Percentiles rank a stretch among this genome's conserved stretches.
Evolutionary conservation across 2,888 invertebrate species (phyloP).

Genomic region (Sturmia bella): DNA sequence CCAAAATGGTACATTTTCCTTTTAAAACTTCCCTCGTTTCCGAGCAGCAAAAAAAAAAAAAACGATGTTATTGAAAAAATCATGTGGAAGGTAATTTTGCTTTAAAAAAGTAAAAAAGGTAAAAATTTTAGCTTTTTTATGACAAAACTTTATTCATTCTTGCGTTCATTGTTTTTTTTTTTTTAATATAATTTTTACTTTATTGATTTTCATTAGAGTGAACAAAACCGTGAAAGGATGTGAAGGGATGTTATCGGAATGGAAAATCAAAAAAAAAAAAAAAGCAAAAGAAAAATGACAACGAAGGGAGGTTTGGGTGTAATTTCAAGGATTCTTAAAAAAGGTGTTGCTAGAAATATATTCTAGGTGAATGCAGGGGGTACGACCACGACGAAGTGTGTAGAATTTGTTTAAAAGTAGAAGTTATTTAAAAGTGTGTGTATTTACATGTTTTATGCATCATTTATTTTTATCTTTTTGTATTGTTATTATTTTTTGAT

Average conservation of each 20-base stretch:
- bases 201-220: slow-evolving; percentile 68
- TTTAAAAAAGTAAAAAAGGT: slow-evolving; percentile 35
- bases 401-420: not conserved
- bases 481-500: slow-evolving; percentile 51
- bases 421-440: not conserved
- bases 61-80: slow-evolving; percentile 55
- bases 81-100: slow-evolving; percentile 70
- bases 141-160: slow-evolving; percentile 49
- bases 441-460: slow-evolving; percentile 70
- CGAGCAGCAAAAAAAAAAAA: slow-evolving; percentile 55
- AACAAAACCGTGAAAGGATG: not conserved
- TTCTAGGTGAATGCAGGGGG: slow-evolving; percentile 3
- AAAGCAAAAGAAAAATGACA: not conserved
- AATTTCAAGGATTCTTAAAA: slow-evolving; percentile 40
- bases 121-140: slow-evolving; percentile 65
- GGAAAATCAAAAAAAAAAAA: slow-evolving; percentile 21
- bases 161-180: slow-evolving; percentile 25
- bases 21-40: slow-evolving; percentile 25
- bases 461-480: slow-evolving; percentile 68
- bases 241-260: slow-evolving; percentile 52
- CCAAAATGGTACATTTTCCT: slow-evolving; percentile 54
- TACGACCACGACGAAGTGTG: not conserved
- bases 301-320: slow-evolving; percentile 22
- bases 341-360: slow-evolving; percentile 29
- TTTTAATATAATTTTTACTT: slow-evolving; percentile 63